A percentile compares a stretch with the other conserved stretches of the same genome.
Evolutionary conservation across 2,113 vertebrate species (phyloP).

Genomic region (Vidua macroura): DNA sequence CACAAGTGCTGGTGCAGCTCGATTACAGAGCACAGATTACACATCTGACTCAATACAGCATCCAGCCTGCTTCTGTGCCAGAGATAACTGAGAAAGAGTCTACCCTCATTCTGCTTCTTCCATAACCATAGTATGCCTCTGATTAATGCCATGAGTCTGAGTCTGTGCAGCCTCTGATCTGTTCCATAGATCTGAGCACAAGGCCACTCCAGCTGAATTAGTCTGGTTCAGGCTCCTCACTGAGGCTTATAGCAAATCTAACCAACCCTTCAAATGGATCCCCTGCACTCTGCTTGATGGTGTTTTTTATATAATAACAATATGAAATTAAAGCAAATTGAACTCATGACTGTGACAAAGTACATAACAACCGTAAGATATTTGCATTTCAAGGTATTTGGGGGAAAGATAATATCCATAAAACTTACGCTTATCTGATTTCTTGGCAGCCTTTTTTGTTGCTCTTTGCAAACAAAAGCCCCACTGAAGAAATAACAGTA

Average conservation of each 20-base stretch:
- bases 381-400: neutral
- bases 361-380: neutral
- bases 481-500: neutral
- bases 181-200: neutral
- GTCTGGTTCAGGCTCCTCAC: neutral
- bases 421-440: neutral
- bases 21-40: neutral
- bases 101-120: neutral
- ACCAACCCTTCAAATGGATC: neutral
- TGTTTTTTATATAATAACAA: neutral
- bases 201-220: neutral
- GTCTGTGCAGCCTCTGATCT: neutral
- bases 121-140: neutral
- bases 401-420: neutral
- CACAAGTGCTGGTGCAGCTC: rapidly evolving
- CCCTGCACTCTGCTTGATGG: neutral
- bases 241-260: neutral
- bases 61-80: neutral
- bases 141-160: neutral
- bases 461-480: neutral
- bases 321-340: neutral
- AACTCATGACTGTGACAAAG: neutral
- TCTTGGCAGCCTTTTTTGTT: neutral
- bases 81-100: neutral
- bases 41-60: neutral